phyloP scores from a whole-genome alignment of 1,140 invertebrate species.

The Achatina immaculata region DNA sequence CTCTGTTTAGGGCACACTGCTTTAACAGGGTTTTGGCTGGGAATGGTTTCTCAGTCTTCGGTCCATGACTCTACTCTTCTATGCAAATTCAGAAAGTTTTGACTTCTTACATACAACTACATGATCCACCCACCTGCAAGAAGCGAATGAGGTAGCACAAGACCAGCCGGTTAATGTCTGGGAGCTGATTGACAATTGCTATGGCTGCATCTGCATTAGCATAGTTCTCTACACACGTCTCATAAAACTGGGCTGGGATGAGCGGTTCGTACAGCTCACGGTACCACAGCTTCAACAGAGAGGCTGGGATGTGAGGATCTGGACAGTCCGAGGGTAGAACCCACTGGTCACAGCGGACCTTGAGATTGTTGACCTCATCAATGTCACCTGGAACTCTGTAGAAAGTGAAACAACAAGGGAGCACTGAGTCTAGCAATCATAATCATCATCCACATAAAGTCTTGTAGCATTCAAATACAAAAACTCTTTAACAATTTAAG shows the following conservation, averaged over 20 bases:
- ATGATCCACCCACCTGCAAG: conserved; percentile 83
- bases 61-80: no score
- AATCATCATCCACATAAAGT: no score
- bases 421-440: no score
- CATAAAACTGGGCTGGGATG: conserved; percentile 91
- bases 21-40: no score
- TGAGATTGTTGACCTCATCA: conserved; percentile 89
- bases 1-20: no score
- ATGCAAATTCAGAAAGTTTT: no score
- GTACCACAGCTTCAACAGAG: conserved; percentile 95
- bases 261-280: conserved; percentile 94
- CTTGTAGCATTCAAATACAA: no score
- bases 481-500: no score
- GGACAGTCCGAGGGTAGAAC: conserved; percentile 76
- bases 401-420: no score
- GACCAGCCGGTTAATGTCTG: conserved; percentile 80
- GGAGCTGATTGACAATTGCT: conserved; percentile 83
- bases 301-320: conserved; percentile 95
- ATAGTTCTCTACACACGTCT: conserved; percentile 80
- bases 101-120: no score
- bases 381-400: conserved; percentile 93
- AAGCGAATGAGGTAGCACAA: conserved; percentile 94
- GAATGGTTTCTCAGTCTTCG: no score
- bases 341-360: conserved; percentile 91
- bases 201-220: conserved; percentile 81